phyloP scores from a whole-genome alignment of 1,140 invertebrate genomes.

The Uloborus diversus region DNA sequence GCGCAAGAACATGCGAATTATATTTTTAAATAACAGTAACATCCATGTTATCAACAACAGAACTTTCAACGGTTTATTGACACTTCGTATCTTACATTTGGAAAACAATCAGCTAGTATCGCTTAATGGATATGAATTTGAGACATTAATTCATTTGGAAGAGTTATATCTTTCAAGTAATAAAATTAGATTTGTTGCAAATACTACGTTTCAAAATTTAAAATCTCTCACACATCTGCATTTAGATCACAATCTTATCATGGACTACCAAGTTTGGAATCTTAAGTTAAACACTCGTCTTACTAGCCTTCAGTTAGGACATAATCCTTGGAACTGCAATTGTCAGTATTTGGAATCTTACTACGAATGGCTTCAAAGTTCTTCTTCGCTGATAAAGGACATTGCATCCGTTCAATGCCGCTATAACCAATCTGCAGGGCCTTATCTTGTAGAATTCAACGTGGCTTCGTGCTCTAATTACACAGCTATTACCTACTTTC shows the following conservation, averaged over 20 bases:
- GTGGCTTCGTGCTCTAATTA: slow-evolving; percentile 69
- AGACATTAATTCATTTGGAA: slow-evolving; percentile 79
- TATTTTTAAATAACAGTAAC: slow-evolving; percentile 86
- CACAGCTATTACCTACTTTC: slow-evolving; percentile 61
- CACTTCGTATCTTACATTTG: slow-evolving; percentile 82
- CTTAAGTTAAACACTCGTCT: slow-evolving; percentile 77
- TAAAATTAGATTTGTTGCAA: slow-evolving; percentile 78
- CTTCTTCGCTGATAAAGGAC: slow-evolving; percentile 6
- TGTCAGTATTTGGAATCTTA: slow-evolving; percentile 88
- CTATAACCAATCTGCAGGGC: slow-evolving; percentile 74
- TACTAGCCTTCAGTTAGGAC: slow-evolving; percentile 76
- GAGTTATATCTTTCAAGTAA: slow-evolving; percentile 91
- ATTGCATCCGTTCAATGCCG: slow-evolving; percentile 18
- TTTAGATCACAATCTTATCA: slow-evolving; percentile 84
- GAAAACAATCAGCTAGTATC: slow-evolving; percentile 83
- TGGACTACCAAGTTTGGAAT: slow-evolving; percentile 85
- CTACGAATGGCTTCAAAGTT: slow-evolving; percentile 75
- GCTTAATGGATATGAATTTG: slow-evolving; percentile 89
- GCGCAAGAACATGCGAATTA: slow-evolving; percentile 83
- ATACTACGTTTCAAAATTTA: slow-evolving; percentile 80
- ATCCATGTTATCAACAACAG: slow-evolving; percentile 89
- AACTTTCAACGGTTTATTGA: slow-evolving; percentile 88
- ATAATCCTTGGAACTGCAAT: slow-evolving; percentile 88
- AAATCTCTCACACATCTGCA: slow-evolving; percentile 81
- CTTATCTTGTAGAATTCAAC: slow-evolving; percentile 47